Evolutionary conservation across 1,140 invertebrate genomes (phyloP).

Genomic region (Drosophila oshimai): DNA sequence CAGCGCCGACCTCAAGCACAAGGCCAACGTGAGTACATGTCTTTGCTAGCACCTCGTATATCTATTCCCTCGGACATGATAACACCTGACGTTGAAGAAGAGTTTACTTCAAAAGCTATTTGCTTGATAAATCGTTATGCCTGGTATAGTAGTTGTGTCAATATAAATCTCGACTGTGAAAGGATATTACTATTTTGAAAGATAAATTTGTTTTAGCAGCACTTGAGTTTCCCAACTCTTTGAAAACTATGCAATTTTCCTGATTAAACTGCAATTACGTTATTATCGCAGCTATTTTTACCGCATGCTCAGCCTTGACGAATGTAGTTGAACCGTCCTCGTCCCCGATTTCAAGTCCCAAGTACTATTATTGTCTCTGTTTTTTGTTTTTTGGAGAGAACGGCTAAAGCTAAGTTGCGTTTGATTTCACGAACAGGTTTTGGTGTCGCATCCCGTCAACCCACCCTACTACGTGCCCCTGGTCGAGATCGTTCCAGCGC

Average conservation of each 20-base stretch:
- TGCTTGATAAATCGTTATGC: no score
- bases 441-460: slow-evolving; percentile 95
- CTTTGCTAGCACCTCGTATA: not conserved
- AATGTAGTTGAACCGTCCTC: no score
- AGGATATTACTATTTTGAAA: no score
- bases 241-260: no score
- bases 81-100: not conserved
- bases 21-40: slow-evolving; percentile 84
- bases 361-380: not conserved
- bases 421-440: slow-evolving; percentile 53
- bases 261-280: no score
- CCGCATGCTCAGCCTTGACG: no score
- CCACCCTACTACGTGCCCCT: slow-evolving; percentile 97
- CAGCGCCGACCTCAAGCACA: slow-evolving; percentile 90
- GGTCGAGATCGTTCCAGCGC: slow-evolving; percentile 96
- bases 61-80: slow-evolving; percentile 1
- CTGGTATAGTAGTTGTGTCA: no score
- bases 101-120: no score
- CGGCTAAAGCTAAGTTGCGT: not conserved
- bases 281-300: no score
- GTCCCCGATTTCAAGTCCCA: slow-evolving; percentile 21
- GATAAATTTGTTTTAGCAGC: no score
- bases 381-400: not conserved
- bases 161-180: no score
- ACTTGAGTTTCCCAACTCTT: no score